These are phyloP conservation scores for Xenopus laevis DNA, from an alignment of 2,113 vertebrate species.

Conservation along the genomic window DNA sequence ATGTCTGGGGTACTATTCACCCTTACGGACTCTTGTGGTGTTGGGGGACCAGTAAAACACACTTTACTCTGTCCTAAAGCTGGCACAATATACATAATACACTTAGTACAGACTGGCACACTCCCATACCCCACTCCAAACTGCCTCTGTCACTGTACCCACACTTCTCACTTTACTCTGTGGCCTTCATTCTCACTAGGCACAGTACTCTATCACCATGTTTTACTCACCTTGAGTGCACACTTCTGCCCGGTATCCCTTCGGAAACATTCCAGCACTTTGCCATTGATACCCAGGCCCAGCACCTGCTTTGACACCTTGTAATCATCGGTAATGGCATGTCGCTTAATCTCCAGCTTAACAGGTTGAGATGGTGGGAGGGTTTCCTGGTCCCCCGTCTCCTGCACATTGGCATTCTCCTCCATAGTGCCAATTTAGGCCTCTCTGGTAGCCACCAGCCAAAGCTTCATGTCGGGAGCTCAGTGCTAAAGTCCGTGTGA, in stretches of 20 bases:
- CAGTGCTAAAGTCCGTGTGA: conserved; percentile 31
- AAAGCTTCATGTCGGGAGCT: conserved; percentile 25
- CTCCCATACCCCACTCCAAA: too few species aligned
- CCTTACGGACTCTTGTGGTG: too few species aligned
- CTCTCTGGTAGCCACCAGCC: neutral
- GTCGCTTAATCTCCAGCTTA: conserved; percentile 84
- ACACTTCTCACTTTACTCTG: too few species aligned
- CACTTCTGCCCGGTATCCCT: conserved; percentile 87
- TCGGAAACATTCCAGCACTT: conserved; percentile 88
- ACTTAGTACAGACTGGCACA: too few species aligned
- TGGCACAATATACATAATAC: too few species aligned
- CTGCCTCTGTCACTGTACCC: too few species aligned
- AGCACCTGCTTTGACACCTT: conserved; percentile 89
- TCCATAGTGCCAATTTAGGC: conserved; percentile 30
- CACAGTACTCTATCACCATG: neutral
- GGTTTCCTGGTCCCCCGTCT: neutral
- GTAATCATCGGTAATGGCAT: conserved; percentile 94
- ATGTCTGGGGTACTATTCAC: too few species aligned
- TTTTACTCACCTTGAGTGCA: conserved; percentile 84
- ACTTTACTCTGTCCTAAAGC: too few species aligned
- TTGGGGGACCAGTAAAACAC: too few species aligned
- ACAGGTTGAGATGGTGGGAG: neutral
- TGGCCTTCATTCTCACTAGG: too few species aligned
- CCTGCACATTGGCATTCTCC: conserved; percentile 35
- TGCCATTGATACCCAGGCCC: conserved; percentile 94